A percentile compares a stretch with the other conserved stretches of the same genome.
Conservation (phyloP, 1,140 invertebrate species). For the Phthorimaea operculella region DNA sequence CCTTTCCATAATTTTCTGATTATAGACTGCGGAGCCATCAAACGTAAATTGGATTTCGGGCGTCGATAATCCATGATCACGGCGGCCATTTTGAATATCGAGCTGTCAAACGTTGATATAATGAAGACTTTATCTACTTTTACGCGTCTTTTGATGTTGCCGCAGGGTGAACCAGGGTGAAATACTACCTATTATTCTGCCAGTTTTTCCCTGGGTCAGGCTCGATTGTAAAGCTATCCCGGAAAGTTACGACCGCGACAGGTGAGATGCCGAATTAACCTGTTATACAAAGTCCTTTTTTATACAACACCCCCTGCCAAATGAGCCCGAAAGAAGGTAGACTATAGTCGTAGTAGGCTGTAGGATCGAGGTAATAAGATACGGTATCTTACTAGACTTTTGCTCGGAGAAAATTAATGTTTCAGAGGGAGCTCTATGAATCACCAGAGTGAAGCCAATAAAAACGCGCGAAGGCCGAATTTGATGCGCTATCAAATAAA, state of each 20-base stretch:
- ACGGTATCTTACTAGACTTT: conserved; percentile 15
- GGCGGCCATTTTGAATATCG: conserved; percentile 42
- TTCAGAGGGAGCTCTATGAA: too few relatives aligned
- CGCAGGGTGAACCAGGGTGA: conserved; percentile 42
- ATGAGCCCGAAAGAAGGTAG: conserved; percentile 28
- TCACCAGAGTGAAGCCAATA: too few relatives aligned
- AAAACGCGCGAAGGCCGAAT: too few relatives aligned
- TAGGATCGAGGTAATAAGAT: conserved; percentile 45
- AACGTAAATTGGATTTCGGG: conserved; percentile 7
- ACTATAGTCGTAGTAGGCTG: too few relatives aligned
- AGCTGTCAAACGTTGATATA: conserved; percentile 50
- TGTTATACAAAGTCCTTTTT: conserved; percentile 61
- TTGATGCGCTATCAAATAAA: too few relatives aligned
- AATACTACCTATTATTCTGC: conserved; percentile 18
- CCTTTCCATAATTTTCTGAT: conserved; percentile 1
- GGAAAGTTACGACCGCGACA: conserved; percentile 61
- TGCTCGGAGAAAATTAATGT: too few relatives aligned
- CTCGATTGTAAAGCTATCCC: conserved; percentile 59
- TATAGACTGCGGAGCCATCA: neutral
- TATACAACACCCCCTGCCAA: conserved; percentile 52
- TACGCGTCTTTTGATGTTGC: conserved; percentile 49
- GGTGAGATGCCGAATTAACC: conserved; percentile 64
- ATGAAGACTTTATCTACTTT: conserved; percentile 54
- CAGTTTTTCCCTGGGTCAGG: conserved; percentile 35
- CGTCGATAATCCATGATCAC: conserved; percentile 38